Evolutionary conservation across 2,888 invertebrate genomes (phyloP), one percentile per base, ranked within the genome.

Genomic region (Protonemura montana): DNA sequence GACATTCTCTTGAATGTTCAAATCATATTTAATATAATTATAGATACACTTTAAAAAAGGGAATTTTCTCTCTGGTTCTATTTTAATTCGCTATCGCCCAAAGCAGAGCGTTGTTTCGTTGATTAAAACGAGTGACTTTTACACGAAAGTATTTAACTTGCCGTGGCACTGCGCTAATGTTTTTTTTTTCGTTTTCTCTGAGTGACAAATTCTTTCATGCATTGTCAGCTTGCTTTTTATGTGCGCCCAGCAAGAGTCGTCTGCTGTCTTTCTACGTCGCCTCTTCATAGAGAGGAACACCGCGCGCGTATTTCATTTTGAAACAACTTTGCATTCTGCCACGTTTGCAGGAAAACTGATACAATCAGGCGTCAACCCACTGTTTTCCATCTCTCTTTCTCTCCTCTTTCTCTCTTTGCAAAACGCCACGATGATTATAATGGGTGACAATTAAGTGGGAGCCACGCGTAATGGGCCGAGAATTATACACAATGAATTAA

Each of bases 121-220:
- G 59, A 59, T 59, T 59, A 59, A 59, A 59, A 59, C 3, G 6
- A 2, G 59, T 10, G 21, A 59, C 21, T 59, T 59, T 59, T 59
- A 59, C 59, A 59, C 1, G 59, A 59, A 59, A 59, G 59, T 59
- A 59, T 59, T 59, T 59, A 59, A 59, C 59, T 59, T 59, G 7
- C 16, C 59, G 13, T 59, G 59, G 59, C 59, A 21, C 59, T 59
- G 59, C n/a, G 59, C 21, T 59, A 59, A 59, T 59, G n/a, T n/a
- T n/a, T n/a, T n/a, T n/a, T n/a, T n/a, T n/a, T 59, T 59, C 59
- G 21, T 59, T 59, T 59, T n/a, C n/a, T n/a, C n/a, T 59, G 59
- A 59, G 59, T 59, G 59, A 59, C 59, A 59, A 59, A 59, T 59
- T 59, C 59, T 59, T 59, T 59, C 59, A 59, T 59, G 59, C 59